These are phyloP conservation scores for Anisognathus igniventris DNA, from an alignment of 2,797 vertebrate species.

Conservation along the genomic window DNA sequence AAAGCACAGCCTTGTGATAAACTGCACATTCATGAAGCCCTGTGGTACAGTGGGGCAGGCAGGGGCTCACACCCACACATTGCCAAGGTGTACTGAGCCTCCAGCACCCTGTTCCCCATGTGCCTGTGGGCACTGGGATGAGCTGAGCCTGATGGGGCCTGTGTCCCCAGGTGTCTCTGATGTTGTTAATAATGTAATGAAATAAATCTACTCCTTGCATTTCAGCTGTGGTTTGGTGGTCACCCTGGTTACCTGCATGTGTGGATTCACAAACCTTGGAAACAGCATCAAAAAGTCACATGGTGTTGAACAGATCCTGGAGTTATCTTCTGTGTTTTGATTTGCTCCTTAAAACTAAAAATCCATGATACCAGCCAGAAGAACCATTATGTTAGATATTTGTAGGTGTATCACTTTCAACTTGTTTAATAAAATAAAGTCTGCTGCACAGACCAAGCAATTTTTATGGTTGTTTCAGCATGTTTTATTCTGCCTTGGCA, in stretches of 20 bases:
- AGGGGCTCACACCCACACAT: background rate
- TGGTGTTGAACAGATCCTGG: background rate
- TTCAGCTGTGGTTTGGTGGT: background rate
- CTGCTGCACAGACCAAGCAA: background rate
- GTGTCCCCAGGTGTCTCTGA: background rate
- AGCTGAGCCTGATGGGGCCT: fast-evolving
- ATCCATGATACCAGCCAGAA: background rate
- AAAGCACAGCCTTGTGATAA: background rate
- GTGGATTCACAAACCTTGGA: background rate
- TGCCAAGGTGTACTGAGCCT: background rate
- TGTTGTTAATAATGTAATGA: background rate
- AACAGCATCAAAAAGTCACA: background rate
- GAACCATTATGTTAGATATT: background rate
- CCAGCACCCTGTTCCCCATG: fast-evolving
- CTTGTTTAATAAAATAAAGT: background rate
- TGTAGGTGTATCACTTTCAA: background rate
- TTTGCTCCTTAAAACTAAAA: background rate
- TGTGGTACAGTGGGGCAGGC: background rate
- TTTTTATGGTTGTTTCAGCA: background rate
- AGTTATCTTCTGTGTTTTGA: background rate
- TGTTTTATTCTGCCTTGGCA: background rate
- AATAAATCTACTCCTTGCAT: background rate
- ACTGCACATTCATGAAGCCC: background rate
- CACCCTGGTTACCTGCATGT: background rate
- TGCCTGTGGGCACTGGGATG: background rate